phyloP scores from a whole-genome alignment of 2,888 invertebrate species.

The Priocnemis perturbator region DNA sequence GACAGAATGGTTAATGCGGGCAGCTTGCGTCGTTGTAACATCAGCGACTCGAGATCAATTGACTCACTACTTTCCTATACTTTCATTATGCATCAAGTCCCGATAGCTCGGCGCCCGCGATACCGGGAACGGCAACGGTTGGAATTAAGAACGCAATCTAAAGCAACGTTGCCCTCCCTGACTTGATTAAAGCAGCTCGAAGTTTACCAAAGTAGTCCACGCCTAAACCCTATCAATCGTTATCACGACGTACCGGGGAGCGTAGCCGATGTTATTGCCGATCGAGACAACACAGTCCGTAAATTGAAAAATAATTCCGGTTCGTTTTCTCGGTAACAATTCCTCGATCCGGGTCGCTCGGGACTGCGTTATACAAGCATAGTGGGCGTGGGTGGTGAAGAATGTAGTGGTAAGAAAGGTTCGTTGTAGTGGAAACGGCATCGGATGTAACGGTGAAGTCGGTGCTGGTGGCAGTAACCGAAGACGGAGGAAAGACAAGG shows the following conservation, averaged over 20 bases:
- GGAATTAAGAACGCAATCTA: no score
- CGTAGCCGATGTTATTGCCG: conserved; percentile 29
- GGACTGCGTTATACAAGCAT: conserved; percentile 33
- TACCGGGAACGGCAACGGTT: no score
- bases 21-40: no score
- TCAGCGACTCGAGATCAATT: no score
- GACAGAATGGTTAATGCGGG: no score
- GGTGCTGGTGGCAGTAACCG: background rate
- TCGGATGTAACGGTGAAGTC: no score
- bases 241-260: background rate
- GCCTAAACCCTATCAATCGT: conserved; percentile 9
- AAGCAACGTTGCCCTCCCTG: no score
- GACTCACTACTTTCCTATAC: no score
- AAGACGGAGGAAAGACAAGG: conserved; percentile 7
- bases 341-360: conserved; percentile 32
- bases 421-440: background rate
- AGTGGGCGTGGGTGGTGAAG: background rate
- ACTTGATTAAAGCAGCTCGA: no score
- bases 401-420: background rate
- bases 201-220: background rate
- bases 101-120: no score
- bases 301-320: conserved; percentile 48
- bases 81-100: no score
- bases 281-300: conserved; percentile 15
- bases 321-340: conserved; percentile 36